These are phyloP conservation scores for Drosophila fulvimacula DNA, from an alignment of 2,888 invertebrate genomes.

Conservation along the genomic window DNA sequence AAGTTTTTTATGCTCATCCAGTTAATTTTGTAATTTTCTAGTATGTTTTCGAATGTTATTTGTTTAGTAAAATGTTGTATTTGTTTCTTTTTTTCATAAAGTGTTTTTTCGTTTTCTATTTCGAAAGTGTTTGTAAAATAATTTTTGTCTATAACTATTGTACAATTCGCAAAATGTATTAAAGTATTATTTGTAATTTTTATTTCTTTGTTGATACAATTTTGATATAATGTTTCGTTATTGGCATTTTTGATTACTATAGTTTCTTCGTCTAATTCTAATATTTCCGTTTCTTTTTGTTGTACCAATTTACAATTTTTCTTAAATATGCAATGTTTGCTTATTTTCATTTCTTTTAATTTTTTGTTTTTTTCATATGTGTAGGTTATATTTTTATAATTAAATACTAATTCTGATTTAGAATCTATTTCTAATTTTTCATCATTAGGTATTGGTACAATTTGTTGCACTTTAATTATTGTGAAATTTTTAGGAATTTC, in stretches of 20 bases:
- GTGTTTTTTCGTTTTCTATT: not conserved
- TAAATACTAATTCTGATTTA: too few relatives aligned
- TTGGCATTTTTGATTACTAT: too few relatives aligned
- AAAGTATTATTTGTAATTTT: not conserved
- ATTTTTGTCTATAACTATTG: not conserved
- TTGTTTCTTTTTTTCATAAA: not conserved
- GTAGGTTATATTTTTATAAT: too few relatives aligned
- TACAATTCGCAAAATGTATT: constrained; percentile 2
- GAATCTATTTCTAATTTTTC: not conserved
- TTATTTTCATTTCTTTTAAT: too few relatives aligned
- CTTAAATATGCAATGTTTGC: too few relatives aligned
- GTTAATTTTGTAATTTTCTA: not conserved
- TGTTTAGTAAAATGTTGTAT: not conserved
- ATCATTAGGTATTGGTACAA: not conserved
- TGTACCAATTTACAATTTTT: too few relatives aligned
- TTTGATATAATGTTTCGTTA: not conserved
- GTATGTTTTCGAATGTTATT: not conserved
- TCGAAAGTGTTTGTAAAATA: not conserved
- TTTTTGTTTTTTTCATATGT: not conserved
- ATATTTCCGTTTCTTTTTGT: too few relatives aligned
- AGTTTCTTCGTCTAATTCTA: too few relatives aligned
- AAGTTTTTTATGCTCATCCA: not conserved
- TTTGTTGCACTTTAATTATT: not conserved
- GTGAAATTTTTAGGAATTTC: not conserved
- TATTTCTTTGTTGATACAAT: not conserved